Conservation (phyloP, 64 coral and sea anemone species). For the Hydrozoanthus tunicans region DNA sequence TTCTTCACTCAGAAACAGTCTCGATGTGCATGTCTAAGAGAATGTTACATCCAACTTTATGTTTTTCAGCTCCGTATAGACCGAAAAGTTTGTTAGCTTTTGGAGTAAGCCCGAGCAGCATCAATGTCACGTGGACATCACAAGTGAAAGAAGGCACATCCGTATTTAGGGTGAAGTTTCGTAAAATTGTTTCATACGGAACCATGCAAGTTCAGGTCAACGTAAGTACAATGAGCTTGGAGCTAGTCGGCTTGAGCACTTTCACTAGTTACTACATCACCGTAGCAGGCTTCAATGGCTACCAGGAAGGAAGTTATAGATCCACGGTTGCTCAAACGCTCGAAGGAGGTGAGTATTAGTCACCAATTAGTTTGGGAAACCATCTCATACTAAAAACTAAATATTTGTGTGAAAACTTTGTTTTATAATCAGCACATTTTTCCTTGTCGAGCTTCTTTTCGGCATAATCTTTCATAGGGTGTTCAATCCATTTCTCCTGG, state of each 20-base stretch:
- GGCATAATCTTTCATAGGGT: no score
- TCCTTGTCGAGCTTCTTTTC: no score
- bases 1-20: no score
- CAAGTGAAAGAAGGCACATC: constrained; percentile 33
- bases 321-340: neutral
- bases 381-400: neutral
- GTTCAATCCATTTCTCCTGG: no score
- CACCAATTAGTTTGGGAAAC: neutral
- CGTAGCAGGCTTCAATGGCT: constrained; percentile 10
- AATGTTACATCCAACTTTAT: neutral
- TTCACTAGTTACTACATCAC: neutral
- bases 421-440: no score
- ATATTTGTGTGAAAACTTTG: neutral
- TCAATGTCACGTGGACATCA: constrained; percentile 40
- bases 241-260: neutral
- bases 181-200: neutral
- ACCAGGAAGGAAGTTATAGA: neutral
- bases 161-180: neutral
- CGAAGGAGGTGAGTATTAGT: constrained; percentile 3
- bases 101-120: neutral
- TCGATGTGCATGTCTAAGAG: no score
- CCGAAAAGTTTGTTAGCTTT: neutral
- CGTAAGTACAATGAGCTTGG: neutral
- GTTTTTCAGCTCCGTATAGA: neutral
- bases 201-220: neutral